Evolutionary conservation across 1,140 invertebrate species (phyloP), one percentile per base, ranked within the genome.

Genomic region (Bradynema listronoti): DNA sequence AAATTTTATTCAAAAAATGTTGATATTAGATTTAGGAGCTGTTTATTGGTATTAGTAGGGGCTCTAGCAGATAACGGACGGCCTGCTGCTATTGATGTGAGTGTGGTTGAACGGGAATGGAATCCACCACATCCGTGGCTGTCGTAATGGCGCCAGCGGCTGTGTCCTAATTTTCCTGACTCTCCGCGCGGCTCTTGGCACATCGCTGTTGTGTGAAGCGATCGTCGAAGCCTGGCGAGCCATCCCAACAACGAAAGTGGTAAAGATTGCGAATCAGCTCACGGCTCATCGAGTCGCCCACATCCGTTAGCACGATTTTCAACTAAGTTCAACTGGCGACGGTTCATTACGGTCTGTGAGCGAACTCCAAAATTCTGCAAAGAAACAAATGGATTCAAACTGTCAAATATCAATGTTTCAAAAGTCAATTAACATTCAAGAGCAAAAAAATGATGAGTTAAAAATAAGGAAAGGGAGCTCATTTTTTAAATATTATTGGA

Each of bases 211-310:
- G 61, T 14, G 70, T 54, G 51, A 69, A 73, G 11, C 72, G 74
- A 30, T 73, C 70, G 52, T 73, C 72, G 46, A 73, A 73, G 24
- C 72, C 72, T 29, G 64, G 57, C 16, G 71, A 62, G n/a, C 72
- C 72, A 22, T 63, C 68, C 72, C 72, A 73, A 50, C 74, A 77
- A 16, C 72, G 73, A 54, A 73, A 73, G 34, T 73, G 61, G 56
- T 77, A 77, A 9, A 73, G 30, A 41, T 73, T 69, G 34, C 65
- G 57, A 34, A 60, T 56, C 27, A 73, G 29, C 22, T 46, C 43
- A 25, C 58, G 9, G 4, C 29, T 34, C 24, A n/a, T 34, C 22
- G n/a, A 41, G 14, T 50, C n/a, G n/a, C n/a, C 33, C 3, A 65
- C 56, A 36, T 74, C 72, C 19, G 57, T 61, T 29, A 73, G 34